Conservation (phyloP, 2,888 invertebrate species). For the Heterodera filipjevi region DNA sequence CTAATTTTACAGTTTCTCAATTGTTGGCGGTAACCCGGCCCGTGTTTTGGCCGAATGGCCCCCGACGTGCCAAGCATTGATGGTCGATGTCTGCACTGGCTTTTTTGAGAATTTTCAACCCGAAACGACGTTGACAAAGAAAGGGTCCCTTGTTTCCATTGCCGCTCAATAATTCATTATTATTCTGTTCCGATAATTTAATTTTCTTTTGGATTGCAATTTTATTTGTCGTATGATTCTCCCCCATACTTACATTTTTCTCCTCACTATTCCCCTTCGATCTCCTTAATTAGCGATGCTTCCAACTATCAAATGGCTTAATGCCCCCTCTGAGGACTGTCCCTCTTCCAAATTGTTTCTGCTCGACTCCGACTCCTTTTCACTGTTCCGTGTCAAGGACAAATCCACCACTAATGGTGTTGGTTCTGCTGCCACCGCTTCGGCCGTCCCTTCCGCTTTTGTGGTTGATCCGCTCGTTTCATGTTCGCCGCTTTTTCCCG, state of each 20-base stretch:
- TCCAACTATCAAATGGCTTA: conserved; percentile 34
- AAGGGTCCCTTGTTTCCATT: background rate
- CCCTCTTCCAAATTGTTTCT: conserved; percentile 30
- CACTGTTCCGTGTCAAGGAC: conserved; percentile 23
- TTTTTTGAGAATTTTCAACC: conserved; percentile 51
- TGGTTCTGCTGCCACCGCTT: background rate
- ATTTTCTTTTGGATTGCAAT: background rate
- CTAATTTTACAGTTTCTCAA: conserved; percentile 17
- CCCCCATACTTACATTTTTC: background rate
- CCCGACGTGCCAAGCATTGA: conserved; percentile 51
- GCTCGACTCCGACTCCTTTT: conserved; percentile 30
- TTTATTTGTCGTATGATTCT: too few relatives aligned
- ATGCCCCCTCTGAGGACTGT: background rate
- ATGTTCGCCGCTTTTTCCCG: background rate
- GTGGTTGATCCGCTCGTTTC: background rate
- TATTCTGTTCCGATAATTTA: background rate
- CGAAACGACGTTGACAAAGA: conserved; percentile 16
- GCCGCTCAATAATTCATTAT: background rate
- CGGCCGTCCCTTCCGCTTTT: background rate
- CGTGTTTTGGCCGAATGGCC: conserved; percentile 53
- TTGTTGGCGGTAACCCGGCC: conserved; percentile 66
- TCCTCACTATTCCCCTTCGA: background rate
- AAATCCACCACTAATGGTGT: background rate
- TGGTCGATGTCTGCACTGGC: conserved; percentile 52
- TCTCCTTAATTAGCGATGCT: conserved; percentile 7